phyloP scores from a whole-genome alignment of 2,797 vertebrate genomes.

The Orestias chungarensis region DNA sequence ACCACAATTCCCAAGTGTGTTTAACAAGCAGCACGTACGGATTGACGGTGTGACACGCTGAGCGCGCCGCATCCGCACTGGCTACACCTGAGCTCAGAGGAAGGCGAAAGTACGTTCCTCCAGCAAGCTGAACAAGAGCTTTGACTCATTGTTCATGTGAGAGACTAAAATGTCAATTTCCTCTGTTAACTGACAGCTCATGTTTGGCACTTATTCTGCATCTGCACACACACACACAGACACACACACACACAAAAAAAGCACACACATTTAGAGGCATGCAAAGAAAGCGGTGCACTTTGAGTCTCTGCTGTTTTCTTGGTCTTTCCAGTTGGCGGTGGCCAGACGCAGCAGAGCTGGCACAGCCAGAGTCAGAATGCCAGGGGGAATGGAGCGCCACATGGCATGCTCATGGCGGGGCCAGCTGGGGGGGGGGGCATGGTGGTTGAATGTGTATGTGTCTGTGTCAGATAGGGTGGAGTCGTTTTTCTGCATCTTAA shows the following conservation, averaged over 20 bases:
- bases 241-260: constrained; percentile 23
- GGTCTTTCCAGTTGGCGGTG: constrained; percentile 74
- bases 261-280: constrained; percentile 39
- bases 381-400: constrained; percentile 82
- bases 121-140: constrained; percentile 13
- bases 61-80: constrained; percentile 30
- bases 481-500: constrained; percentile 82
- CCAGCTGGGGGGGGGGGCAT: constrained; percentile 77
- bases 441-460: constrained; percentile 23
- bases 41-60: constrained; percentile 60
- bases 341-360: constrained; percentile 78
- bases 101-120: constrained; percentile 14
- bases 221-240: constrained; percentile 35
- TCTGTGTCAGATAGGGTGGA: constrained; percentile 27
- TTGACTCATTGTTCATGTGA: constrained; percentile 12
- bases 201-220: constrained; percentile 35
- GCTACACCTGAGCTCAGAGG: constrained; percentile 52
- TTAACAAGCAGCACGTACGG: constrained; percentile 45
- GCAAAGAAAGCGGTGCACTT: constrained; percentile 69
- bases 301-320: constrained; percentile 71
- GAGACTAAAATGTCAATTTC: constrained; percentile 29
- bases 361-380: constrained; percentile 78
- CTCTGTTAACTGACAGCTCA: constrained; percentile 36
- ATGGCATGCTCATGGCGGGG: constrained; percentile 81
- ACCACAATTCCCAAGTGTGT: constrained; percentile 67